Conservation (phyloP, 2,113 vertebrate species). For the Cygnus buccinator region DNA sequence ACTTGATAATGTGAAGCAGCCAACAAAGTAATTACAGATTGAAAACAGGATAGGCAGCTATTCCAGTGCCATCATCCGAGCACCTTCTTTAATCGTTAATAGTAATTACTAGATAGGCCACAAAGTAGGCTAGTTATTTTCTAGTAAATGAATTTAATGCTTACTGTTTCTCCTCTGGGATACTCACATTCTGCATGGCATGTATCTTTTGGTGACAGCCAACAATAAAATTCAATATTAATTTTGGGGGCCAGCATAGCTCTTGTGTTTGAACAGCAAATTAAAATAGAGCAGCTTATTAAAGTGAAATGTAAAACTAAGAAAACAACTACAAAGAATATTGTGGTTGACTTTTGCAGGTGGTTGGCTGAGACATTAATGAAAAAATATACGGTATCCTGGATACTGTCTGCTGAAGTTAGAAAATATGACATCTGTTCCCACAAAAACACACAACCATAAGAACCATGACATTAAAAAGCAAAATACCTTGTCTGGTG, state of each 20-base stretch:
- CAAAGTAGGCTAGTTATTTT: not conserved
- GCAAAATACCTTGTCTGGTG: conserved; percentile 61
- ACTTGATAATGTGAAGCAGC: not conserved
- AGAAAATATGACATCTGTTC: not conserved
- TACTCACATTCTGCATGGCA: not conserved
- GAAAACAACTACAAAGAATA: not conserved
- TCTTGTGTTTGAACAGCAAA: not conserved
- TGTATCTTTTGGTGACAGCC: not conserved
- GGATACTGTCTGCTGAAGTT: not conserved
- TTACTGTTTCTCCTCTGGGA: not conserved
- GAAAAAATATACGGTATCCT: not conserved
- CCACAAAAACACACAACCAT: not conserved
- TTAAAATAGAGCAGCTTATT: not conserved
- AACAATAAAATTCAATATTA: not conserved
- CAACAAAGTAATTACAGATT: not conserved
- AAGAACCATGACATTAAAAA: conserved; percentile 27
- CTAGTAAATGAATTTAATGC: not conserved
- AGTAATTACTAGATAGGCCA: not conserved
- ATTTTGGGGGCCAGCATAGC: not conserved
- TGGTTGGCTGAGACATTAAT: not conserved
- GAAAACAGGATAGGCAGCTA: not conserved
- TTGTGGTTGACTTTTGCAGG: not conserved
- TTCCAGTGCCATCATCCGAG: not conserved
- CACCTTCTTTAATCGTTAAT: not conserved
- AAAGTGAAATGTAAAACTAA: not conserved